Percentiles rank a stretch among this genome's conserved stretches.
These are phyloP conservation scores for Drosophila picticornis DNA, from an alignment of 2,888 invertebrate genomes.

Conservation along the genomic window DNA sequence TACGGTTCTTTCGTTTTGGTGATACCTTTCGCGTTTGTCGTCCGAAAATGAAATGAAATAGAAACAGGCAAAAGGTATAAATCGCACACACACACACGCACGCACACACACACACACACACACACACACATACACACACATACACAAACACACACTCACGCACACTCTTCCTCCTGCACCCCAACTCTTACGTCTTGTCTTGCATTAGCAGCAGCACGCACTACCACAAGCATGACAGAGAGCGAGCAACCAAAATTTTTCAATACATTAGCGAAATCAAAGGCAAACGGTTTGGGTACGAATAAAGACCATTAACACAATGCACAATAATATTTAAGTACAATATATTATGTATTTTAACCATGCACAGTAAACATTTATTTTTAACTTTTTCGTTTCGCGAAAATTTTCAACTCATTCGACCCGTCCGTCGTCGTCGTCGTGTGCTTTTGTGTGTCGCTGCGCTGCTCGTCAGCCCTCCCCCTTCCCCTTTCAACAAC, in stretches of 20 bases:
- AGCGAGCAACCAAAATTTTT: constrained; percentile 60
- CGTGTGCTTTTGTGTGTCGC: constrained; percentile 74
- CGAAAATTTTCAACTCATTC: constrained; percentile 78
- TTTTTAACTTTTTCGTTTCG: constrained; percentile 78
- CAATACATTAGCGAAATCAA: constrained; percentile 52
- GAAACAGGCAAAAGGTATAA: constrained; percentile 57
- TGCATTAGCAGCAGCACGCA: constrained; percentile 48
- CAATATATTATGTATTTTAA: constrained; percentile 52
- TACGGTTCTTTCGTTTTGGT: constrained; percentile 74
- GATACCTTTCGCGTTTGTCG: constrained; percentile 66
- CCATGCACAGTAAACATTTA: constrained; percentile 78
- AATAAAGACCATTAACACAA: constrained; percentile 38
- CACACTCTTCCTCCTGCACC: constrained; percentile 10
- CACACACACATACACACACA: neutral
- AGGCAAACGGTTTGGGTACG: constrained; percentile 17
- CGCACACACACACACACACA: neutral
- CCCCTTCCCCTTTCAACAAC: neutral
- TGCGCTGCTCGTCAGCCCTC: constrained; percentile 34
- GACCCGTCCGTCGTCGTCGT: constrained; percentile 66
- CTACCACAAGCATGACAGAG: constrained; percentile 45
- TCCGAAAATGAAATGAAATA: constrained; percentile 60
- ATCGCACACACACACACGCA: constrained; percentile 33
- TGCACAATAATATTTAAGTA: constrained; percentile 42
- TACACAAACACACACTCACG: neutral
- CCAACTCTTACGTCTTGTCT: constrained; percentile 35